Base-by-base conservation (phyloP, 1,140 invertebrate species). In the Ips nitidus region DNA sequence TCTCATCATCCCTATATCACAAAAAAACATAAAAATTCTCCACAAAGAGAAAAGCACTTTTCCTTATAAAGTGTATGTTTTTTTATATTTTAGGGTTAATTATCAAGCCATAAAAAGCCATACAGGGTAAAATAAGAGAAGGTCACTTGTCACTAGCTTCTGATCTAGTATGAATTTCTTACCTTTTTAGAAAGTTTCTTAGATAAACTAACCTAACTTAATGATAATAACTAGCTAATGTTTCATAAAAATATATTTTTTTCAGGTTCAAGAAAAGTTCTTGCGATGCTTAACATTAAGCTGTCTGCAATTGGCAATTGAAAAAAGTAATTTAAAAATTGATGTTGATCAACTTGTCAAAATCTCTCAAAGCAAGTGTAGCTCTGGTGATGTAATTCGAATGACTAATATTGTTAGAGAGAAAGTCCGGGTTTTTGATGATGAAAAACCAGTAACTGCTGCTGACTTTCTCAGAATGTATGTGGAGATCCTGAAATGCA, bases 361-460 rank as follows among this genome's bases (percentile, higher is more conserved):
- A 42, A 66, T 77, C 22, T 75, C 76, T 6, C 74, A 74, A 61
- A 73, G 68, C 43, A 75, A 72, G 52, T 76, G 76, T 66, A 70
- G 69, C 8, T 61, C 71, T 5, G 72, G 71, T 39, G 76, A 77
- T 72, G 63, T 77, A 50, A 56, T 73, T 38, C 72, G 76, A 4
- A 77, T 77, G 76, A 71, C 72, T 55, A 73, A 74, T 42, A 76
- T 77, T 63, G 70, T 77, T 22, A 72, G 71, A 47, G 61, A 74
- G 56, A 77, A 77, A 69, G 70, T 76, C 42, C 59, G 58, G 42
- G 56, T 8, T 47, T 58, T 8, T 69, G 70, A 45, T 56, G 59
- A 50, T 66, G 65, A 41, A 7, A 71, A 38, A 75, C 53, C 41
- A 60, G 63, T 55, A 4, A 71, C 69, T 0, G 42, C 65, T 8